Conservation (phyloP, 2,113 vertebrate species). For the Anser cygnoides region DNA sequence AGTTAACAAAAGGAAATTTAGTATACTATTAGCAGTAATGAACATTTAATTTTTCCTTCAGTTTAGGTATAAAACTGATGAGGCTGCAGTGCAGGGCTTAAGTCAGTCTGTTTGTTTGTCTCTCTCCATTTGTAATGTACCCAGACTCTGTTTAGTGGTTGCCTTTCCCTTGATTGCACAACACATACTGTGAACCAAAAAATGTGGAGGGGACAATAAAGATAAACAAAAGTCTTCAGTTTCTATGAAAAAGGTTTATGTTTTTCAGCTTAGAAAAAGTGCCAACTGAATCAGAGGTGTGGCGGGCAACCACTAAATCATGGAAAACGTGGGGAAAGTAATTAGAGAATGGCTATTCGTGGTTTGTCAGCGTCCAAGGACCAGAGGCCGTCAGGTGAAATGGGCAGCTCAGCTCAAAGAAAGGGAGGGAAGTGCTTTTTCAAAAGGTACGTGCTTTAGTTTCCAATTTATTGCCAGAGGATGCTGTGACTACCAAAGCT, state of each 20-base stretch:
- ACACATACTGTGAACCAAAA: neutral
- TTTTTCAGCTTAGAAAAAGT: neutral
- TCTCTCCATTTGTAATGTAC: too few relatives aligned
- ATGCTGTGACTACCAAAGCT: neutral
- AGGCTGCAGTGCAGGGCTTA: neutral
- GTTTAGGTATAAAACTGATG: neutral
- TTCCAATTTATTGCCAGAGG: neutral
- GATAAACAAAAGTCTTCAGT: neutral
- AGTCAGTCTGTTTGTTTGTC: too few relatives aligned
- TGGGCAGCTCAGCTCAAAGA: neutral
- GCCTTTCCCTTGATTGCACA: neutral
- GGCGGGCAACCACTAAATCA: neutral
- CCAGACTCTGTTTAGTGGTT: neutral
- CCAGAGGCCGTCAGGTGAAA: neutral
- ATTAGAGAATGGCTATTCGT: rapidly evolving
- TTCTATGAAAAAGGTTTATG: neutral
- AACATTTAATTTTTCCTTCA: neutral
- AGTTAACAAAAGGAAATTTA: neutral
- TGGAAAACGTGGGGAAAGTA: neutral
- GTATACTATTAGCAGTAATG: neutral
- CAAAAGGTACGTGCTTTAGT: neutral
- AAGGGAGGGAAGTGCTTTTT: neutral
- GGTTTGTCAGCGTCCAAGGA: neutral
- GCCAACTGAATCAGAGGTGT: neutral
- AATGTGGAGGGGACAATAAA: neutral